Base-by-base conservation (phyloP, 1,140 invertebrate genomes). In the Temnothorax nylanderi region DNA sequence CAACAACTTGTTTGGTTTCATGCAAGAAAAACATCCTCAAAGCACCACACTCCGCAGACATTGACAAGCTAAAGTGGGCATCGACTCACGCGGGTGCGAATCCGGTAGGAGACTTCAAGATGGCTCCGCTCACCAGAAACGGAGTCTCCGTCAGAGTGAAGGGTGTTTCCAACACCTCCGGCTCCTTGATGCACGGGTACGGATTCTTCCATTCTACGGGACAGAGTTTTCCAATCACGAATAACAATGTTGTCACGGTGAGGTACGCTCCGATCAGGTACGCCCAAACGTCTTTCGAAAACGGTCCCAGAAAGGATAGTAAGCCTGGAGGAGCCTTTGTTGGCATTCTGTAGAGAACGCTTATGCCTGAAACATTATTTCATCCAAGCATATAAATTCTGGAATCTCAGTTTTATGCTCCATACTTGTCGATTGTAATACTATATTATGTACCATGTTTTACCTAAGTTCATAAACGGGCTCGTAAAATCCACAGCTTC, bases 401-500 rank as follows among this genome's bases (percentile, higher is more conserved):
- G 18, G 32, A 8, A 32, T 69, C 18, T 58, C 11, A 11, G 5
- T 71, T 60, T 60, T 81, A 47, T 62, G n/a, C 11, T 16, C 11
- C 34, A 47, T 32, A 26, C 11, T 44, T 47, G 4, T 44, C 16
- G 3, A 47, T 58, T 8, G 10, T 16, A 56, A 6, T 5, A 18
- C 11, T 8, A 16, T 41, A 10, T 21, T 44, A 8, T 34, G 21
- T 49, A 26, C 13, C 51, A 51, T 11, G 2, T 64, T 85, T 94
- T 92, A 96, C 97, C 98, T 76, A 98, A 95, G 92, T 98, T 98
- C 98, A 98, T 98, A 88, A 98, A 99, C 7, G 98, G 98, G 93
- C 97, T 97, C 0, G 98, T 98, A 91, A 99, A 99, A 95, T 99
- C 98, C 0, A 98, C 97, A 0, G 96, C 98, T 91, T 96, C 96